phyloP scores from a whole-genome alignment of 53 echinoderm and acorn worm genomes.

The Antedon mediterranea region DNA sequence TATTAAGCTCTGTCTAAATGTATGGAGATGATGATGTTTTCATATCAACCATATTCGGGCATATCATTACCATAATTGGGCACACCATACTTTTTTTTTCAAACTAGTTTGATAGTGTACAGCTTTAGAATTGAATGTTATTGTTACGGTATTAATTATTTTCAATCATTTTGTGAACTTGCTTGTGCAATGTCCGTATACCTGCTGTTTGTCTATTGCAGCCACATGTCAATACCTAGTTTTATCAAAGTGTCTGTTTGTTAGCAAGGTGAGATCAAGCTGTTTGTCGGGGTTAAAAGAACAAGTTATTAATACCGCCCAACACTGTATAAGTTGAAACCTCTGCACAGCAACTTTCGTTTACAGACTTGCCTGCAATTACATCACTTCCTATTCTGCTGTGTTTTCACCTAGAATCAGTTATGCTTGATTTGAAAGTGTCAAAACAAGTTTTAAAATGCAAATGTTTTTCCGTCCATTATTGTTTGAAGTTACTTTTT shows the following conservation, averaged over 20 bases:
- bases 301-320: not conserved
- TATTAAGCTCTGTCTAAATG: too few relatives aligned
- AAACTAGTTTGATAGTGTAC: too few relatives aligned
- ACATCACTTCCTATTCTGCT: not conserved
- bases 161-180: too few relatives aligned
- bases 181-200: too few relatives aligned
- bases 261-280: not conserved
- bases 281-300: not conserved
- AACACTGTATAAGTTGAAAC: not conserved
- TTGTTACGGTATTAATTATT: too few relatives aligned
- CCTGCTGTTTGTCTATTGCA: not conserved
- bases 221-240: not conserved
- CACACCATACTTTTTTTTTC: too few relatives aligned
- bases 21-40: too few relatives aligned
- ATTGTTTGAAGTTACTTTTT: too few relatives aligned
- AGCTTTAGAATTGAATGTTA: too few relatives aligned
- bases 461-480: too few relatives aligned
- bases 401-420: not conserved
- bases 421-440: not conserved
- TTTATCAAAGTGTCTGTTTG: not conserved
- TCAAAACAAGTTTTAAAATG: not conserved
- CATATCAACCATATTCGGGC: too few relatives aligned
- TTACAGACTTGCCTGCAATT: not conserved
- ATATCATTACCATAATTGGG: too few relatives aligned
- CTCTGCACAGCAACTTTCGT: not conserved